phyloP scores from a whole-genome alignment of 1,140 invertebrate species.

The Melanaphis sacchari region DNA sequence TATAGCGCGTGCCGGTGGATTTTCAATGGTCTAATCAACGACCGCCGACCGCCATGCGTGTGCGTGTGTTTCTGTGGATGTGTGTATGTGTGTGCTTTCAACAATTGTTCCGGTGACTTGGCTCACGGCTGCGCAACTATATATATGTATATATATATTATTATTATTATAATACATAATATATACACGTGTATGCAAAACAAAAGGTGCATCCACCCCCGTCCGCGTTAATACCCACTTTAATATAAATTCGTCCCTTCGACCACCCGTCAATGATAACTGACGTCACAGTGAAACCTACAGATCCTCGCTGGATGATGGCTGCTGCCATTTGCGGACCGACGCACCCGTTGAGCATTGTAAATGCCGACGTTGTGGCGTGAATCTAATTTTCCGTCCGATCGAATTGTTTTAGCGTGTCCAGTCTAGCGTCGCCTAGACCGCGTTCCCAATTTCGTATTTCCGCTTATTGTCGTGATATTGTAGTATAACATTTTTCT shows the following conservation, averaged over 20 bases:
- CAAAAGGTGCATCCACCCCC: not conserved
- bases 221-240: not conserved
- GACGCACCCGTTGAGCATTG: not conserved
- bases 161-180: not conserved
- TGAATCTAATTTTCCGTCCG: not conserved
- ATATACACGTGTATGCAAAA: not conserved
- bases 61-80: not conserved
- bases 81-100: not conserved
- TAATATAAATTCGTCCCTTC: not conserved
- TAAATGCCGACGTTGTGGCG: not conserved
- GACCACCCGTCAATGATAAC: not conserved
- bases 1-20: not conserved
- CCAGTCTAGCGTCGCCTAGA: too few relatives aligned
- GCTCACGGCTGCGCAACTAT: not conserved
- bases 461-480: too few relatives aligned
- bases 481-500: too few relatives aligned
- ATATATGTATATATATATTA: not conserved
- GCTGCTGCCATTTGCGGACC: not conserved
- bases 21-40: constrained; percentile 32
- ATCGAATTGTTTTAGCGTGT: not conserved
- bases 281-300: not conserved
- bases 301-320: not conserved
- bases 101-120: not conserved
- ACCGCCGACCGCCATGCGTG: not conserved
- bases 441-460: too few relatives aligned